A percentile compares a stretch with the other conserved stretches of the same genome.
Evolutionary conservation across 2,113 vertebrate genomes (phyloP).

Genomic region (Struthio camelus): DNA sequence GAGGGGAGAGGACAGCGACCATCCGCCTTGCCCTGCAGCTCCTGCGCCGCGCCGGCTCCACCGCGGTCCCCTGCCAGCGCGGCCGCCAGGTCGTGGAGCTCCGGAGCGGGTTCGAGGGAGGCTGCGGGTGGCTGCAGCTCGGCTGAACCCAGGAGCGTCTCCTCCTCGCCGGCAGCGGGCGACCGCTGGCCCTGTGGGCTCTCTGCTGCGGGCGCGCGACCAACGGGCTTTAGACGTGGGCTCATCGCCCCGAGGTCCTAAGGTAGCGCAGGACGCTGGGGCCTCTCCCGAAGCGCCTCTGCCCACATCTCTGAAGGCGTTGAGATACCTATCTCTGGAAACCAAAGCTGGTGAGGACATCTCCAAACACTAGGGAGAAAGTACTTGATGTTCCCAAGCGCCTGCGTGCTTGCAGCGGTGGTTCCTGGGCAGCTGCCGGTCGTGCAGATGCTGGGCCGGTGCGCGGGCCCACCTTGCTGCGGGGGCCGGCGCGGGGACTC

Average conservation of each 20-base stretch:
- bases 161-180: not conserved
- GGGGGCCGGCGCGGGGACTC: not conserved
- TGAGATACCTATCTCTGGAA: not conserved
- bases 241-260: too few species aligned
- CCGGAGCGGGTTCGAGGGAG: too few species aligned
- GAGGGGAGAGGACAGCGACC: too few species aligned
- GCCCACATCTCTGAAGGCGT: rapidly evolving
- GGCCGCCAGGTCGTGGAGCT: too few species aligned
- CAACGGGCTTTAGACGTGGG: too few species aligned
- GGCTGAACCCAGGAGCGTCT: too few species aligned
- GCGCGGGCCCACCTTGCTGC: not conserved
- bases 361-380: rapidly evolving
- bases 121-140: too few species aligned
- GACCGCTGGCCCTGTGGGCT: too few species aligned
- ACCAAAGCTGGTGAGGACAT: not conserved
- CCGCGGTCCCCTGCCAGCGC: not conserved
- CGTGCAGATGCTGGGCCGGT: not conserved
- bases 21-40: too few species aligned
- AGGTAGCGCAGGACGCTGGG: too few species aligned
- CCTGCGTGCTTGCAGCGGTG: too few species aligned
- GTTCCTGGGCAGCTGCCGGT: not conserved
- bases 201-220: too few species aligned
- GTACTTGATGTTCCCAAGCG: not conserved
- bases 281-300: not conserved
- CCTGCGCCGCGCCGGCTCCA: not conserved